phyloP scores from a whole-genome alignment of 2,888 invertebrate species.

The Polydrusus pterygomalis region DNA sequence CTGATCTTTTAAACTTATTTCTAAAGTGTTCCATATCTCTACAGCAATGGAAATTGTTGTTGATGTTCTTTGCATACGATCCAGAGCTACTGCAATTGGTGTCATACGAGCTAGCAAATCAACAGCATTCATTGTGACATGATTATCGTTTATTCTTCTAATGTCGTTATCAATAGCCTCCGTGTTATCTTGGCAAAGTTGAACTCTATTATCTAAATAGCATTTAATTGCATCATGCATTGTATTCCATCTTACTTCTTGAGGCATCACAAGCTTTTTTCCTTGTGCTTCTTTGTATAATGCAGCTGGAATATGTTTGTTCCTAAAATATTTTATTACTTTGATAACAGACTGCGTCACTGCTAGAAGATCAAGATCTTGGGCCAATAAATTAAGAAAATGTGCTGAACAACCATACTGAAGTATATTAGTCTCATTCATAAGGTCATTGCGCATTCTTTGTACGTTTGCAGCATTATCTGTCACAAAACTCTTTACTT shows the following conservation, averaged over 20 bases:
- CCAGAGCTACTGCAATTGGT: conserved; percentile 32
- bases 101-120: conserved; percentile 16
- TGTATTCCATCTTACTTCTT: conserved; percentile 32
- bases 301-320: conserved; percentile 31
- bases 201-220: conserved; percentile 24
- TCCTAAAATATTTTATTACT: conserved; percentile 33
- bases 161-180: conserved; percentile 29
- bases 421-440: conserved; percentile 13
- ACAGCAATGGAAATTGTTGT: conserved; percentile 34
- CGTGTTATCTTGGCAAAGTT: conserved; percentile 34
- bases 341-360: too few species aligned
- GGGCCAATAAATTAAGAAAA: conserved; percentile 25
- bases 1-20: not conserved
- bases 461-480: too few species aligned
- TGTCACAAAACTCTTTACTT: too few species aligned
- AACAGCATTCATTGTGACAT: conserved; percentile 29
- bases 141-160: conserved; percentile 32
- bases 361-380: not conserved
- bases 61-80: conserved; percentile 22
- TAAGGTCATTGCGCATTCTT: too few species aligned
- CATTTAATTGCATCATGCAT: conserved; percentile 31
- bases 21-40: conserved; percentile 30
- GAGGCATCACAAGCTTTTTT: too few species aligned
- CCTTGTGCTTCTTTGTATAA: conserved; percentile 28
- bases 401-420: conserved; percentile 32